Evolutionary conservation across 1,140 invertebrate species (phyloP), one percentile per base, ranked within the genome.

Genomic region (Meteorus sp.): DNA sequence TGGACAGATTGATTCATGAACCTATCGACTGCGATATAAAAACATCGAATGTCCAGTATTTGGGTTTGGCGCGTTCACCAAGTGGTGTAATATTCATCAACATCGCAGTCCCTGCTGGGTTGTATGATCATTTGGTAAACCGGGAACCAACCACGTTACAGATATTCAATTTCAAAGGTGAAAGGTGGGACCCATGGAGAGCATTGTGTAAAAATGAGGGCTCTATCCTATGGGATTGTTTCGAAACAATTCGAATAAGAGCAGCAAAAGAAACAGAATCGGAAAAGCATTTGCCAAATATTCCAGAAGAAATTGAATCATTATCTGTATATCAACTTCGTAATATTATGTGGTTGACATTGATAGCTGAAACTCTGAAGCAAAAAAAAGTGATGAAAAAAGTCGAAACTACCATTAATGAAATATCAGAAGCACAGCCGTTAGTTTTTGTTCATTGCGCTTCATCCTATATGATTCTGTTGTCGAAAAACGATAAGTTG

Each of bases 101-200:
- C 20, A 50, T 78, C 23, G 76, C 72, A 2, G 75, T 70, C 65
- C 78, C 78, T 4, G 70, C 66, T 54, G 45, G 35, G 7, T 61
- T 62, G 5, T 74, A 74, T 35, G 78, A 80, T 67, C 78, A 80
- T 63, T 58, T 80, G 22, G 59, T 73, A 1, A 57, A 65, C 31
- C 68, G 71, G 7, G 76, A 81, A 48, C 79, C 79, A 20, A 72
- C 64, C 6, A 67, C 43, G 31, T 31, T 78, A 11, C 56, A 67
- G 7, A 61, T 80, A 19, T 78, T 77, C 15, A 48, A 17, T 22
- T 55, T 78, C 4, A 52, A 65, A 52, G 31, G 44, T 43, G 51
- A 68, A 33, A 35, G 54, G n/a, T 70, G 57, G 43, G 56, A 77
- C 55, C 72, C 75, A 15, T 60, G 60, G 6, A 17, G 35, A 9